Evolutionary conservation across 2,113 vertebrate species (phyloP), one percentile per base, ranked within the genome.

Genomic region (Acinonyx jubatus): DNA sequence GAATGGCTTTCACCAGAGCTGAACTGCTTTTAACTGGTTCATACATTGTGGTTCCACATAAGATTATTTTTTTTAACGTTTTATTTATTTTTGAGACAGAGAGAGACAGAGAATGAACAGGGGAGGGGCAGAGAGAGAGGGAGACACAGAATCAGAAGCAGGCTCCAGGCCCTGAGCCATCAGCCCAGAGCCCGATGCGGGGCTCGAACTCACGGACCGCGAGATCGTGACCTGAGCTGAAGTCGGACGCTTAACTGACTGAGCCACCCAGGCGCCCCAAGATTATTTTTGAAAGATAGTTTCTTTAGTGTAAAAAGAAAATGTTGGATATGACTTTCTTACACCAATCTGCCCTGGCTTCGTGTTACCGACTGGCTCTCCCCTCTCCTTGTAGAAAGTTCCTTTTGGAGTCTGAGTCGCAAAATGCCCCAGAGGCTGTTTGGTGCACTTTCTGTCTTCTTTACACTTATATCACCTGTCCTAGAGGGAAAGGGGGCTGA

Each of bases 381-480:
- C 19, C 11, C 1, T 57, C 12, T 38, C 6, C 11, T 23, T 36
- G 12, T 91, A 65, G 33, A 19, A 73, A 96, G 27, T 4, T 1
- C 68, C 3, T 8, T 89, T 74, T 82, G 52, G 81, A 82, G 61
- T 80, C 82, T 92, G 45, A 14, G 7, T 31, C 33, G 5, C 31
- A 61, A 29, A n/a, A 16, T 2, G 1, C 38, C 23, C 21, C 12
- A 6, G 8, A 31, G 66, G 33, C 21, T 52, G 3, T 41, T 18
- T 2, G 15, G 15, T 52, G 5, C 1, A 3, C 0, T 15, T n/a
- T 76, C 18, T 14, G 11, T 50, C 8, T 18, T 50, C 18, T 66
- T 14, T 52, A n/a, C 3, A 4, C 3, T 1, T 63, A 2, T 13
- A 1, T 31, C 18, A 15, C 65, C 50, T 4, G 12, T 18, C 25